Evolutionary conservation across 1,140 invertebrate species (phyloP), one percentile per base, ranked within the genome.

Genomic region (Calycopis cecrops): DNA sequence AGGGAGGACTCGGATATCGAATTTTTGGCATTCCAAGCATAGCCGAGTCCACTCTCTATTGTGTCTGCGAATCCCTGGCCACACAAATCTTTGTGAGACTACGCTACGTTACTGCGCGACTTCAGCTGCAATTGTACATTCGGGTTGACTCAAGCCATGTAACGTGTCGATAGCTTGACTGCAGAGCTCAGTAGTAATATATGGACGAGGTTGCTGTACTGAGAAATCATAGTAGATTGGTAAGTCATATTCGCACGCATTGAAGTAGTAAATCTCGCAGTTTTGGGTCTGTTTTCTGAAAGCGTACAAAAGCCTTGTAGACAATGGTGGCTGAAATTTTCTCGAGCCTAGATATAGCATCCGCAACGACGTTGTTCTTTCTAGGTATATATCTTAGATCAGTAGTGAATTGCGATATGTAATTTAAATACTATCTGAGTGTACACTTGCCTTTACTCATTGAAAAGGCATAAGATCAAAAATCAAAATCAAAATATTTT

Each of bases 121-220:
- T n/a, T n/a, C n/a, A n/a, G 14, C 14, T 17, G 40, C 16, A 16
- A 12, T 16, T 2, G 14, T 42, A 3, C 8, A n/a, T 12, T 12
- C 14, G 16, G 14, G 40, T 4, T 42, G 14, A 42, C 14, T 42
- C 40, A 12, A 16, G 40, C 12, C 16, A 16, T 16, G 16, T 9
- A 85, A 3, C 0, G 9, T 44, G 0, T 77, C 40, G 55, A 87
- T 84, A 3, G 65, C 60, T 56, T 60, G 33, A 52, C 57, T 16
- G 8, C 75, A 58, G 17, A 77, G 42, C 9, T 40, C 0, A 71
- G 42, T 2, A 28, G 6, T 28, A 6, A 28, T 28, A 28, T 28
- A 28, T 28, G 21, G 21, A 28, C 6, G 21, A 3, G 21, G 21
- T 28, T 28, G 21, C 6, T 28, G 2, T 28, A 28, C 21, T 28